Percentiles rank a stretch among this genome's conserved stretches.
Conservation (phyloP, 2,888 invertebrate genomes). For the Drosophila neoperkinsi region DNA sequence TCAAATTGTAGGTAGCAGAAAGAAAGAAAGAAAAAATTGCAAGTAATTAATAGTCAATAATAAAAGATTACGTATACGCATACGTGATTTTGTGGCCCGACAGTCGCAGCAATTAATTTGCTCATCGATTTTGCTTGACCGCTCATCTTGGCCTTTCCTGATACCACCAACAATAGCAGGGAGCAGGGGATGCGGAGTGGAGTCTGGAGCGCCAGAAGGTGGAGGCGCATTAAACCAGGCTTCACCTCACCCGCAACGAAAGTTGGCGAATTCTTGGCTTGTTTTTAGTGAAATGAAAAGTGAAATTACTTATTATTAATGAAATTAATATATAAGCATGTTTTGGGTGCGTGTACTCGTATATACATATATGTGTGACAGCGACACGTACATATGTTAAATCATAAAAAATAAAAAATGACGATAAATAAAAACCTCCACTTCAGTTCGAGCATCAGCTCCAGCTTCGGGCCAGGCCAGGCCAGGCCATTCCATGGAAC, state of each 20-base stretch:
- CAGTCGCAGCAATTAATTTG: slow-evolving; percentile 69
- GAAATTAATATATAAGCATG: slow-evolving; percentile 77
- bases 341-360: slow-evolving; percentile 53
- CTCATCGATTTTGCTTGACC: slow-evolving; percentile 61
- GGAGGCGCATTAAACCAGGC: slow-evolving; percentile 2
- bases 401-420: slow-evolving; percentile 66
- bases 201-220: slow-evolving; percentile 16
- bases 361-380: slow-evolving; percentile 52
- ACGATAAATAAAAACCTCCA: slow-evolving; percentile 66
- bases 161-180: neutral
- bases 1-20: slow-evolving; percentile 18
- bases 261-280: slow-evolving; percentile 72
- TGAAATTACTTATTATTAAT: slow-evolving; percentile 80
- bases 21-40: slow-evolving; percentile 46
- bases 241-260: slow-evolving; percentile 72
- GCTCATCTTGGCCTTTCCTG: slow-evolving; percentile 34
- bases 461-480: slow-evolving; percentile 32
- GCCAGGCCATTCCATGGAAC: slow-evolving; percentile 64
- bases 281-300: slow-evolving; percentile 75
- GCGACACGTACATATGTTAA: slow-evolving; percentile 78
- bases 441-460: slow-evolving; percentile 27
- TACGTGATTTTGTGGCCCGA: slow-evolving; percentile 40
- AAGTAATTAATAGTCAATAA: slow-evolving; percentile 75
- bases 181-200: neutral
- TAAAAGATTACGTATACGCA: slow-evolving; percentile 76